These are phyloP conservation scores for Drosophila biarmipes DNA, from an alignment of 1,140 invertebrate species.

Conservation along the genomic window DNA sequence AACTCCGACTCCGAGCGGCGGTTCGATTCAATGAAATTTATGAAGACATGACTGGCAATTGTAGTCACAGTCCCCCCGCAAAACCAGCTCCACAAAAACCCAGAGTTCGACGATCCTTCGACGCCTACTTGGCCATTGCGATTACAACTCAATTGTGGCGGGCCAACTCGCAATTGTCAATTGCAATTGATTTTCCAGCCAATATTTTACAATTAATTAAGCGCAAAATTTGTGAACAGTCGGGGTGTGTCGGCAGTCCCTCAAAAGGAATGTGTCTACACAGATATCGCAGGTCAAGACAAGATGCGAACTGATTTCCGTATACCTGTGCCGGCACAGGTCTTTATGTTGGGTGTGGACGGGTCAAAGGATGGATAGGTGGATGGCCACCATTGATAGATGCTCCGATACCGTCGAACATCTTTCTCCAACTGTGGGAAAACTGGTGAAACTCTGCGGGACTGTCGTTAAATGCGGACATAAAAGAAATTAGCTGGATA, in stretches of 20 bases:
- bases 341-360: slow-evolving; percentile 49
- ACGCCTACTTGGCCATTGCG: slow-evolving; percentile 65
- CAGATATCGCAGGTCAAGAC: slow-evolving; percentile 10
- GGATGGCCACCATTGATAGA: slow-evolving; percentile 50
- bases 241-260: slow-evolving; percentile 38
- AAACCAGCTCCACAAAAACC: slow-evolving; percentile 16
- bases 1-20: slow-evolving; percentile 19
- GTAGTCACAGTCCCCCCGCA: slow-evolving; percentile 64
- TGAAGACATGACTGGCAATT: slow-evolving; percentile 83
- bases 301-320: slow-evolving; percentile 49
- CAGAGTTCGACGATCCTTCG: slow-evolving; percentile 59
- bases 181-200: slow-evolving; percentile 60
- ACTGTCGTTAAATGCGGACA: slow-evolving; percentile 66
- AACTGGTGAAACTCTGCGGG: slow-evolving; percentile 10
- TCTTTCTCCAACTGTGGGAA: slow-evolving; percentile 59
- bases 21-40: slow-evolving; percentile 81
- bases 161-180: slow-evolving; percentile 29
- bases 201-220: slow-evolving; percentile 81
- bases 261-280: slow-evolving; percentile 40
- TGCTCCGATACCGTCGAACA: slow-evolving; percentile 33
- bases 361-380: slow-evolving; percentile 50
- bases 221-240: slow-evolving; percentile 68
- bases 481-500: slow-evolving; percentile 66
- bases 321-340: slow-evolving; percentile 34
- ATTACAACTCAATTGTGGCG: slow-evolving; percentile 75